Base-by-base conservation (phyloP, 2,888 invertebrate species). In the Zaprionus lineosus region DNA sequence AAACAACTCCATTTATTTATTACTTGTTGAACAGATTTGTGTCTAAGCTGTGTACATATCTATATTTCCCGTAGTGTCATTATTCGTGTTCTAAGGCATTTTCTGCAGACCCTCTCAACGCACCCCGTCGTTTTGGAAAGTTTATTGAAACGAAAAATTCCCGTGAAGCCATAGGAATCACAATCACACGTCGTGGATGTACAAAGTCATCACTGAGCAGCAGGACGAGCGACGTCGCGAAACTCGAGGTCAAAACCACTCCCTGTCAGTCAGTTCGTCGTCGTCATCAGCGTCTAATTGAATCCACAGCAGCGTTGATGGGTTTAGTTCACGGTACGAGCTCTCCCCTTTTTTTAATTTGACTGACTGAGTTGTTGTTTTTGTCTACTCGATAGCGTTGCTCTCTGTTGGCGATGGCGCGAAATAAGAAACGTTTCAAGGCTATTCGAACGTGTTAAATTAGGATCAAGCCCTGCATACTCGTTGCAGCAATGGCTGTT, bases 391-490 rank as follows among this genome's bases (percentile, higher is more conserved):
- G 64, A 41, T 53, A 40, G 51, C 36, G 51, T 50, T 48, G 55
- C 44, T 59, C 50, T 50, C 55, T 61, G 63, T 60, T 66, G 61
- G 65, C 71, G 72, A 55, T 78, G 74, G 68, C 81, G 84, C 84
- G 86, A 78, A 81, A 81, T 78, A 76, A 73, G 72, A 82, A 78
- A 75, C 75, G 77, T 68, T 79, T 71, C 68, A 81, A 77, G 70
- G 77, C 77, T 69, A 74, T 75, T 87, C 81, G 84, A 83, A 88
- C 87, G 86, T 88, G 88, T 81, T 84, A 86, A 87, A 87, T 88
- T 86, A 86, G 83, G 86, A 82, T 77, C 83, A 72, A 74, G 75
- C 61, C 69, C 60, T 57, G 63, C 64, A 63, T 56, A 55, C 69
- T 60, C 67, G 66, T 67, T 68, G 67, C 68, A 72, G 73, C 73